phyloP scores from a whole-genome alignment of 2,797 vertebrate genomes.

The Anguilla marmorata region DNA sequence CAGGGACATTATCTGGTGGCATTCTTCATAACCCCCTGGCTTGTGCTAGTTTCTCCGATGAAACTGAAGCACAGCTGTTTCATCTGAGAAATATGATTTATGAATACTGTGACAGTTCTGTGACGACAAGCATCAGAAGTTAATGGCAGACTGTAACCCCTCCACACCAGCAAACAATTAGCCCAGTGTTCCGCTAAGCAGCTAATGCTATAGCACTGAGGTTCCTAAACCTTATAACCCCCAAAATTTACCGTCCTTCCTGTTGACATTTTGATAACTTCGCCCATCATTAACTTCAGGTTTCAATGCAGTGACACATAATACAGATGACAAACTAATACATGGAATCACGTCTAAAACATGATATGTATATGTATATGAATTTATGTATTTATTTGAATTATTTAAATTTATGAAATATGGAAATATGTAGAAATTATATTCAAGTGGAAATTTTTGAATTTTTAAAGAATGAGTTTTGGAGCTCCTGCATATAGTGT shows the following conservation, averaged over 20 bases:
- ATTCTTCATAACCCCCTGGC: conserved; percentile 26
- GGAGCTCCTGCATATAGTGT: conserved; percentile 46
- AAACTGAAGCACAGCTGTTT: conserved; percentile 51
- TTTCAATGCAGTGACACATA: not conserved
- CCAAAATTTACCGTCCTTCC: not conserved
- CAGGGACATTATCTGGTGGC: not conserved
- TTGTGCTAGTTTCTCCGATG: conserved; percentile 24
- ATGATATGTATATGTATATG: not conserved
- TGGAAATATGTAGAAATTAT: not conserved
- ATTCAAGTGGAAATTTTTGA: not conserved
- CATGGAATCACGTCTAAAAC: not conserved
- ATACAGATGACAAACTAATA: not conserved
- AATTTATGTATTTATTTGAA: not conserved
- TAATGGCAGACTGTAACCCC: conserved; percentile 52
- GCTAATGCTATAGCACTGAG: conserved; percentile 31
- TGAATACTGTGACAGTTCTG: conserved; percentile 53
- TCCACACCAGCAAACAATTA: conserved; percentile 54
- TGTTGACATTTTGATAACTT: not conserved
- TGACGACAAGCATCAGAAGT: conserved; percentile 50
- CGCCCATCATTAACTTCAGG: not conserved
- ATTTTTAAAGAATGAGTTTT: not conserved
- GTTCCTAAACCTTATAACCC: not conserved
- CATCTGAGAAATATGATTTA: no score
- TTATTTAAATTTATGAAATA: not conserved
- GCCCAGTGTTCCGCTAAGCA: conserved; percentile 45